A percentile compares a stretch with the other conserved stretches of the same genome.
Conservation (phyloP, 2,113 vertebrate genomes). For the Larimichthys polyactis region DNA sequence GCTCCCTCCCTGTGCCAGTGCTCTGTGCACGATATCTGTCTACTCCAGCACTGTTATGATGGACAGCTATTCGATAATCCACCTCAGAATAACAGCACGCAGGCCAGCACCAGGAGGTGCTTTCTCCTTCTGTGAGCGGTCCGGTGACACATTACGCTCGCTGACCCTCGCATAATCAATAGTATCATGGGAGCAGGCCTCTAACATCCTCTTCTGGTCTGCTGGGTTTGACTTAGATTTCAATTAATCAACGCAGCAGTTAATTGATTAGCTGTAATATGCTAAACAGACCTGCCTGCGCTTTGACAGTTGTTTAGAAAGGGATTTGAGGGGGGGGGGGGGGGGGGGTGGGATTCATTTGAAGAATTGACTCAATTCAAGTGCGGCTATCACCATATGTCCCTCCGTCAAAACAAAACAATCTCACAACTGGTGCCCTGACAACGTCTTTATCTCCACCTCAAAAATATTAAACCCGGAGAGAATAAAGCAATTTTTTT, state of each 20-base stretch:
- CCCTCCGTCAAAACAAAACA: conserved; percentile 14
- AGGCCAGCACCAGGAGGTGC: conserved; percentile 36
- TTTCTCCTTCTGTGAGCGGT: conserved; percentile 28
- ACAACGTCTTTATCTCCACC: conserved; percentile 33
- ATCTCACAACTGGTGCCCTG: conserved; percentile 13
- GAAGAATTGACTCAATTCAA: conserved; percentile 17
- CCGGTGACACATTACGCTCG: conserved; percentile 50
- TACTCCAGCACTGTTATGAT: conserved; percentile 49
- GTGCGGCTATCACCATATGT: conserved; percentile 3
- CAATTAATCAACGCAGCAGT: conserved; percentile 60
- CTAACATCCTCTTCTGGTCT: conserved; percentile 52
- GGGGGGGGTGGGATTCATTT: conserved; percentile 19
- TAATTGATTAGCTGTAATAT: conserved; percentile 63
- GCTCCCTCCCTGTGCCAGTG: conserved; percentile 62
- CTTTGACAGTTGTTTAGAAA: conserved; percentile 33
- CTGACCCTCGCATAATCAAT: conserved; percentile 61
- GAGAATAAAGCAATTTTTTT: neutral
- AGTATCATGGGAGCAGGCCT: conserved; percentile 49
- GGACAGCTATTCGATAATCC: conserved; percentile 73
- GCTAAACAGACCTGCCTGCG: conserved; percentile 52
- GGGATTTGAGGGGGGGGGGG: too few relatives aligned
- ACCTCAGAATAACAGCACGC: conserved; percentile 45
- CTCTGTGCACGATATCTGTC: conserved; percentile 57
- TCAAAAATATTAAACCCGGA: conserved; percentile 2
- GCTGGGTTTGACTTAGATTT: conserved; percentile 59